Evolutionary conservation across 2,113 vertebrate genomes (phyloP).

Genomic region (Uria lomvia): DNA sequence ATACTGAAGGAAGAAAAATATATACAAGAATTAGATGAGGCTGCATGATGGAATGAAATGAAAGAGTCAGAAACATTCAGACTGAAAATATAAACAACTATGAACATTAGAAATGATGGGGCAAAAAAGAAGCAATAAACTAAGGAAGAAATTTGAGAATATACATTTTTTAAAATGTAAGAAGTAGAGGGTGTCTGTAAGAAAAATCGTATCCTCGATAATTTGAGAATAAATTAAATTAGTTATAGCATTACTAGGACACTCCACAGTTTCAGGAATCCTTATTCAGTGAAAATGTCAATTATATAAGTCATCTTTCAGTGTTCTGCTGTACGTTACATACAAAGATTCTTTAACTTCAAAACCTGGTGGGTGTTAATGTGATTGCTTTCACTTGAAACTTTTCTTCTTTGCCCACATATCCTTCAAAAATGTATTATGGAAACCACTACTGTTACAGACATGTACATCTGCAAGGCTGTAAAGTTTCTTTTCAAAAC

Average conservation of each 20-base stretch:
- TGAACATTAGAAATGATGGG: neutral
- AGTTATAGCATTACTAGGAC: neutral
- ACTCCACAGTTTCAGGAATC: neutral
- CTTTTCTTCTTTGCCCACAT: constrained; percentile 49
- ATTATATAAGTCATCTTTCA: constrained; percentile 42
- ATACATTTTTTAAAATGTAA: neutral
- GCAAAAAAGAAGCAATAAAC: neutral
- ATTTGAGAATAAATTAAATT: constrained; percentile 6
- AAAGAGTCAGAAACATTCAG: neutral
- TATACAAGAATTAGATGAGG: neutral
- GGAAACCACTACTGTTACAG: constrained; percentile 10
- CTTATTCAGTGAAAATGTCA: constrained; percentile 34
- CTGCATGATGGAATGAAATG: neutral
- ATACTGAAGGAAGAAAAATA: neutral
- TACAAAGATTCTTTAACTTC: constrained; percentile 34
- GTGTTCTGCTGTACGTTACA: neutral
- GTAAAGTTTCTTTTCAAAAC: neutral
- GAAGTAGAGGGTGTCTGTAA: neutral
- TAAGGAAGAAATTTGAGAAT: neutral
- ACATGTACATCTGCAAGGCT: neutral
- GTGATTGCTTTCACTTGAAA: constrained; percentile 15
- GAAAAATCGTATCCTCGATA: neutral
- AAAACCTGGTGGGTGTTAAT: constrained; percentile 40
- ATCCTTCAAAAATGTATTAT: neutral
- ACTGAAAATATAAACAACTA: neutral